Conservation (phyloP, 2,888 invertebrate species). For the Eueremaeus valkanovi region DNA sequence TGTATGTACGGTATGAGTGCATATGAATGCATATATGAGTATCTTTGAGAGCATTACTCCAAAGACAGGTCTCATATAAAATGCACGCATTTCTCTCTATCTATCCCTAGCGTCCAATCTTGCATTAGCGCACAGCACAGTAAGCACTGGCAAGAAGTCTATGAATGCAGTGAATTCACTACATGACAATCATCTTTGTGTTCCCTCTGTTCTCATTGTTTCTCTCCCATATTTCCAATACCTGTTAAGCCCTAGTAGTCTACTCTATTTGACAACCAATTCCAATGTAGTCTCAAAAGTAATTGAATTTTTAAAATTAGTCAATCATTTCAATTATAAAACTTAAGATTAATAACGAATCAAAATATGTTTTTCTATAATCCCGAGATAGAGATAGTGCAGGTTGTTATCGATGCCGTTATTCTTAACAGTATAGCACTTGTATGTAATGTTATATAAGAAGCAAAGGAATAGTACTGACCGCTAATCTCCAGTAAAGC, state of each 20-base stretch:
- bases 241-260: not conserved
- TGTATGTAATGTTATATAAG: not conserved
- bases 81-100: conserved; percentile 13
- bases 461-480: not conserved
- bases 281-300: not conserved
- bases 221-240: no score
- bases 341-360: no score
- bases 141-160: conserved; percentile 8
- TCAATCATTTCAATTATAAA: not conserved
- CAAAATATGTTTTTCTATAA: not conserved
- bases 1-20: no score
- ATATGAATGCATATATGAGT: not conserved
- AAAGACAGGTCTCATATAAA: not conserved
- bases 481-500: conserved; percentile 17
- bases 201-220: not conserved
- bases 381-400: not conserved
- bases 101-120: conserved; percentile 6
- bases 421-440: not conserved
- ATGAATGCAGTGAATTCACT: not conserved
- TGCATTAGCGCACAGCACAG: conserved; percentile 5
- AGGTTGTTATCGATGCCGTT: not conserved
- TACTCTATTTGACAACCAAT: not conserved
- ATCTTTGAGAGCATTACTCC: not conserved
- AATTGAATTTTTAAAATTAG: not conserved
- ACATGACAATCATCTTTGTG: not conserved